phyloP scores from a whole-genome alignment of 2,888 invertebrate species.

The Anticlea derivata region DNA sequence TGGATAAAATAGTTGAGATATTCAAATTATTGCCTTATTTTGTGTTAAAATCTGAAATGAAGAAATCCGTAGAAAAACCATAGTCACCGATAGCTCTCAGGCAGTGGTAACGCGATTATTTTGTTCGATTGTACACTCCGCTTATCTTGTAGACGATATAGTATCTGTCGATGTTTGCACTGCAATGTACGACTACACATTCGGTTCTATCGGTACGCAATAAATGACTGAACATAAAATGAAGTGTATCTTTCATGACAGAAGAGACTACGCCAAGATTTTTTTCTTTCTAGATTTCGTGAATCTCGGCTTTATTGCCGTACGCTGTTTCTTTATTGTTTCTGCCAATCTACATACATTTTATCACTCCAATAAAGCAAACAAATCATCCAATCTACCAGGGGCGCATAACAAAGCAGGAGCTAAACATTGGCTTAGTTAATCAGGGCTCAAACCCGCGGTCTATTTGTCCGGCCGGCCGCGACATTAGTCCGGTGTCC shows the following conservation, averaged over 20 bases:
- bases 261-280: too few relatives aligned
- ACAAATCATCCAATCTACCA: constrained; percentile 48
- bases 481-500: constrained; percentile 77
- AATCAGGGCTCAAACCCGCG: constrained; percentile 73
- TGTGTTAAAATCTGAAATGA: too few relatives aligned
- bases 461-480: constrained; percentile 69
- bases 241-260: not conserved
- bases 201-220: too few relatives aligned
- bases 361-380: constrained; percentile 18
- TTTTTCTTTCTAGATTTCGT: not conserved
- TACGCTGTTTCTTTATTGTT: not conserved
- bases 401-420: constrained; percentile 74
- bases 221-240: not conserved
- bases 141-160: too few relatives aligned
- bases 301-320: not conserved
- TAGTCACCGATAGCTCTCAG: too few relatives aligned
- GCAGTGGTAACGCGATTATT: too few relatives aligned
- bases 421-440: constrained; percentile 68
- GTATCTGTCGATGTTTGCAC: too few relatives aligned
- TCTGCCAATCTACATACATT: constrained; percentile 8
- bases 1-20: too few relatives aligned
- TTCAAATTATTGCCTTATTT: too few relatives aligned
- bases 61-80: too few relatives aligned
- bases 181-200: too few relatives aligned
- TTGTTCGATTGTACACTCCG: too few relatives aligned